Evolutionary conservation across 2,888 invertebrate genomes (phyloP).

Genomic region (Hyppa rectilinea): DNA sequence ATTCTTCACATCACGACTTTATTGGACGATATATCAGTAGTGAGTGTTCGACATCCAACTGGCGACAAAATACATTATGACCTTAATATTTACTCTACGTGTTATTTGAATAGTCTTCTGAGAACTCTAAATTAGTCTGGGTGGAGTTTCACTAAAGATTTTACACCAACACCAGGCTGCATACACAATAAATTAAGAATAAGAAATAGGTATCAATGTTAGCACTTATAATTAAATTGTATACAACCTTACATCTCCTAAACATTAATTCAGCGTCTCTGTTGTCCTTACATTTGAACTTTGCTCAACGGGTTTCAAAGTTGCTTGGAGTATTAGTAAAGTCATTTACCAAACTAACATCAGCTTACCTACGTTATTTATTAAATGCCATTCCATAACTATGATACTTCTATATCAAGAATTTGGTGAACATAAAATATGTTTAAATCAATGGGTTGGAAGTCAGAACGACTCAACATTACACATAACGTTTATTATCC

Average conservation of each 20-base stretch:
- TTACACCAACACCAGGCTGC: background rate
- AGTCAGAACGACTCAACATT: background rate
- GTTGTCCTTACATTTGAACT: constrained; percentile 11
- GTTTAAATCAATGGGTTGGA: background rate
- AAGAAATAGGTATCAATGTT: background rate
- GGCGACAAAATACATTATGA: constrained; percentile 62
- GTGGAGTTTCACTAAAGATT: constrained; percentile 1
- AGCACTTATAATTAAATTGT: constrained; percentile 21
- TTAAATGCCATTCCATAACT: background rate
- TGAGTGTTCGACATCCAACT: constrained; percentile 66
- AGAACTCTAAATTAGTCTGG: constrained; percentile 25
- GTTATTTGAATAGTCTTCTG: constrained; percentile 24
- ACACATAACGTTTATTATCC: too few relatives aligned
- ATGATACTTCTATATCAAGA: background rate
- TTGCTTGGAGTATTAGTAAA: constrained; percentile 1
- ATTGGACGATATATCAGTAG: constrained; percentile 82
- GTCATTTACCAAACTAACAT: constrained; percentile 6
- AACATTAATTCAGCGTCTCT: constrained; percentile 7
- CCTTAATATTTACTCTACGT: constrained; percentile 47
- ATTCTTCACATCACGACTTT: constrained; percentile 85
- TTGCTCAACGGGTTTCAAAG: constrained; percentile 32
- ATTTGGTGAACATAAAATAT: background rate
- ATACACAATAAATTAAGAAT: constrained; percentile 22
- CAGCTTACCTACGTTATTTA: background rate
- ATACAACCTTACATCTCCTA: constrained; percentile 5